A percentile compares a stretch with the other conserved stretches of the same genome.
Conservation (phyloP, 2,797 vertebrate species). For the Delichon dasypus region DNA sequence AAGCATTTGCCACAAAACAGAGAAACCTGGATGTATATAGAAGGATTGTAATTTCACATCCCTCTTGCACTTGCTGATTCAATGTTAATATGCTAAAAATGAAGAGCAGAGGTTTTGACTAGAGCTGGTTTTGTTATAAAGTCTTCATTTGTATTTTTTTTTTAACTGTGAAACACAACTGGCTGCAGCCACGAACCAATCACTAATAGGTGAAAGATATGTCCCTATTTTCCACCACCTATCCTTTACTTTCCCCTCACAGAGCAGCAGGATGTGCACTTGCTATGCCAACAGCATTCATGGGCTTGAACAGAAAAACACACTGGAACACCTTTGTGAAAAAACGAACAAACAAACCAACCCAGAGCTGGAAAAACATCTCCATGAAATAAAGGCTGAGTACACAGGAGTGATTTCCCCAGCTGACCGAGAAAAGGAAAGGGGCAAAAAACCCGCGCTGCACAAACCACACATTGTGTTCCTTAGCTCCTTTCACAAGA, state of each 20-base stretch:
- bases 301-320: neutral
- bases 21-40: neutral
- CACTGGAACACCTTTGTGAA: fast-evolving
- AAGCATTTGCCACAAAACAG: neutral
- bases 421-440: neutral
- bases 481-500: neutral
- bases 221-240: neutral
- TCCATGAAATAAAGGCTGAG: neutral
- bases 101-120: neutral
- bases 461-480: neutral
- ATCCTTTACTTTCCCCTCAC: neutral
- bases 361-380: neutral
- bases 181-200: neutral
- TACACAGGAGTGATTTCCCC: neutral
- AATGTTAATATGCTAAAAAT: neutral
- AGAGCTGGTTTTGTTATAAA: neutral
- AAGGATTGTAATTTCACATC: neutral
- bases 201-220: neutral
- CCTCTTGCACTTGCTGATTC: neutral
- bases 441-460: fast-evolving
- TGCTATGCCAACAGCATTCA: neutral
- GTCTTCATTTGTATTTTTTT: neutral
- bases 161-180: neutral
- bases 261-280: neutral
- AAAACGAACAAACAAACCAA: neutral